Percentiles rank a stretch among this genome's conserved stretches.
Evolutionary conservation across 92 coral and sea anemone genomes (phyloP).

Genomic region (Porites cylindrica): DNA sequence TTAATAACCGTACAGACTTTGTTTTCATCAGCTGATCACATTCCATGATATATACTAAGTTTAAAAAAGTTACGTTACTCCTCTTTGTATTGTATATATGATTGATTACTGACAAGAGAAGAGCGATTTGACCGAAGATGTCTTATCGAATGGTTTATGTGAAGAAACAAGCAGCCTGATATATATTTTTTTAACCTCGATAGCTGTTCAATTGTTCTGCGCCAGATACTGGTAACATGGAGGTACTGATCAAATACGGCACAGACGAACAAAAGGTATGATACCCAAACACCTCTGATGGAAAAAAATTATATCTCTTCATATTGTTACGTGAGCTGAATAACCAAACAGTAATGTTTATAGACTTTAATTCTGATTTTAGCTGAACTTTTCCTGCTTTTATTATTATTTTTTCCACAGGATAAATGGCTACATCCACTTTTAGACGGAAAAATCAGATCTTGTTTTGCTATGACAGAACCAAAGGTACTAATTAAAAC

Average conservation of each 20-base stretch:
- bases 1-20: too few species aligned
- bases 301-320: neutral
- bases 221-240: conserved; percentile 99
- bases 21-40: too few species aligned
- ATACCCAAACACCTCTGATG: neutral
- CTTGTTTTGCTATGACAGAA: conserved; percentile 99
- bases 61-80: too few species aligned
- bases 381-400: neutral
- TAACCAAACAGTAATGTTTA: too few species aligned
- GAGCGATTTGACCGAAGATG: neutral
- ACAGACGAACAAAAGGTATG: conserved; percentile 88
- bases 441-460: conserved; percentile 90
- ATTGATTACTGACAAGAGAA: too few species aligned
- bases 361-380: neutral
- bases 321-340: neutral
- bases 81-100: too few species aligned
- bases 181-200: neutral
- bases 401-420: conserved; percentile 39
- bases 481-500: conserved; percentile 65
- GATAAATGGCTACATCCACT: conserved; percentile 90
- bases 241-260: conserved; percentile 94
- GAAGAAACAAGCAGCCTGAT: too few species aligned
- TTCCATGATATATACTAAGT: too few species aligned
- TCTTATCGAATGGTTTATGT: too few species aligned
- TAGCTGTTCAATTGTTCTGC: conserved; percentile 98